phyloP scores from a whole-genome alignment of 2,113 vertebrate species.

The Cyprinodon variegatus region DNA sequence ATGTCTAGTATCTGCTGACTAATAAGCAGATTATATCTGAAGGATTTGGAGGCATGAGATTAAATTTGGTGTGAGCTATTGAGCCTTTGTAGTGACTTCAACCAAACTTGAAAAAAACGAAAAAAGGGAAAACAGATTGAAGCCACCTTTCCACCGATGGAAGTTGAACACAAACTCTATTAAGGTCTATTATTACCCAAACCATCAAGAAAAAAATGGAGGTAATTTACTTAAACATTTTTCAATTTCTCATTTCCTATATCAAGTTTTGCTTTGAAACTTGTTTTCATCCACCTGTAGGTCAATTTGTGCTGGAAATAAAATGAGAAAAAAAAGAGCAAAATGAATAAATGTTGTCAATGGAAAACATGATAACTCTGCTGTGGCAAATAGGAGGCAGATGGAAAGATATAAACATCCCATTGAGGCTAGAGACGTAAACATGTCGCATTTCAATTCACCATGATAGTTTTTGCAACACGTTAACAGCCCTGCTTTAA shows the following conservation, averaged over 20 bases:
- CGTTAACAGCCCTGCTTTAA: neutral
- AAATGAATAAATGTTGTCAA: slow-evolving; percentile 22
- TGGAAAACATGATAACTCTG: slow-evolving; percentile 27
- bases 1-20: slow-evolving; percentile 8
- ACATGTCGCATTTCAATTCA: slow-evolving; percentile 16
- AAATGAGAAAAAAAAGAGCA: neutral
- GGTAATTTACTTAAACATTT: neutral
- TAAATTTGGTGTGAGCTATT: neutral
- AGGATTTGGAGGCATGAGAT: neutral
- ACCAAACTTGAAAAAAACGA: neutral
- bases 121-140: neutral
- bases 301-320: neutral
- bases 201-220: neutral
- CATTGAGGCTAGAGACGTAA: slow-evolving; percentile 21
- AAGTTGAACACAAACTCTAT: neutral
- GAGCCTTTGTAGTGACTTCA: neutral
- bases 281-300: neutral
- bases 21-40: slow-evolving; percentile 5
- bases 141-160: neutral
- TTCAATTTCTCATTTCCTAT: neutral
- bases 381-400: slow-evolving; percentile 31
- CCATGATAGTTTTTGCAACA: slow-evolving; percentile 9
- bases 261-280: neutral
- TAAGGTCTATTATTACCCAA: neutral
- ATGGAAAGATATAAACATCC: slow-evolving; percentile 9